Base-by-base conservation (phyloP, 2,113 vertebrate genomes). In the Bothrops jararaca region DNA sequence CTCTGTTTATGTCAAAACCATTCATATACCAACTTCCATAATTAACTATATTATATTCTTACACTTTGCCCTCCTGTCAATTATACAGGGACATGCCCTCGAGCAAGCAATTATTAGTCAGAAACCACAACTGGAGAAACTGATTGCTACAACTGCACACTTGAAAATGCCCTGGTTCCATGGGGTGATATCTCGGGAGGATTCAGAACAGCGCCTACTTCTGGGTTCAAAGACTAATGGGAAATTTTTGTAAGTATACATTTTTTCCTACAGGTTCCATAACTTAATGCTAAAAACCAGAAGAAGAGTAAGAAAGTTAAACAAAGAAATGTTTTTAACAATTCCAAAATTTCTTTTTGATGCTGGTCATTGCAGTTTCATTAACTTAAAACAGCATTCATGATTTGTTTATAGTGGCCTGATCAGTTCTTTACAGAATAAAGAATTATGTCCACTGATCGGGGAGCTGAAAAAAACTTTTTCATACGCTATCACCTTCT, bases 71-170 rank as follows among this genome's bases (percentile, higher is more conserved):
- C 2, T 0, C 94, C 93, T 90, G 45, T 52, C 42, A 42, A 29
- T 2, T 22, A 6, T 64, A 23, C 94, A 99, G 99, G 99, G 98
- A 0, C 96, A 98, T 39, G 99, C 98, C 80, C 97, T 99, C 90
- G 99, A 99, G 74, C 99, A 99, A 96, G 99, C 99, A 74, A 99
- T 99, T 94, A 99, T 99, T 96, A 99, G 99, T 94, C 99, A 99
- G 96, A 98, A 98, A 88, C 99, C 99, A 52, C 98, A 99, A 91
- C 96, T 99, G 95, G 99, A 99, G 97, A 99, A 99, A 95, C 92
- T 99, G 85, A 99, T 99, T 5, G 98, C 99, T 92, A 99, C 98
- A 95, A 99, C 99, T 0, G 99, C 99, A 48, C 99, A 99, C 50
- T 98, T 99, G 91, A 98, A 97, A 95, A 99, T 99, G 99, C 99